Percentiles rank a stretch among this genome's conserved stretches.
Conservation (phyloP, 2,888 invertebrate genomes). For the Gandaritis pyraliata region DNA sequence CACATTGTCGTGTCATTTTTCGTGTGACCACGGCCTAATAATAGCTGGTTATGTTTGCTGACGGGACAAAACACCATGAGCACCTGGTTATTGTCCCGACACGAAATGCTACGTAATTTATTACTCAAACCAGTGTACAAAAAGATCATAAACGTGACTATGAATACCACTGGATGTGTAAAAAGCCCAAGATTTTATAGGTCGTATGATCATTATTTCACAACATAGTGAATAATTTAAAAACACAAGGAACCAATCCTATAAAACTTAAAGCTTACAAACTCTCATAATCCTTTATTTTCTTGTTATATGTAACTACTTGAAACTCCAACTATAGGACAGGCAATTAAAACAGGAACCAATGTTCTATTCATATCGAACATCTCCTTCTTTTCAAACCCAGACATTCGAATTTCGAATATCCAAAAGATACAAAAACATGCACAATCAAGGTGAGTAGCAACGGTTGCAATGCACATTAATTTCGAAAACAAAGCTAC, state of each 20-base stretch:
- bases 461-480: constrained; percentile 26
- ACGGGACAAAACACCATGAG: constrained; percentile 66
- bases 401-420: constrained; percentile 11
- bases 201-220: not conserved
- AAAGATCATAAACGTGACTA: constrained; percentile 51
- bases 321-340: too few relatives aligned
- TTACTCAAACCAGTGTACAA: constrained; percentile 55
- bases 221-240: too few relatives aligned
- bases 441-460: constrained; percentile 24
- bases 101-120: constrained; percentile 60
- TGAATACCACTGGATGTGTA: constrained; percentile 36
- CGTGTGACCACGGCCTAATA: constrained; percentile 54
- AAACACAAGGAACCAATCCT: too few relatives aligned
- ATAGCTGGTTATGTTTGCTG: constrained; percentile 68
- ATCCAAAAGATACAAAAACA: constrained; percentile 28
- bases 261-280: too few relatives aligned
- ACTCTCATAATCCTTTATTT: too few relatives aligned
- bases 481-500: constrained; percentile 34
- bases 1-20: constrained; percentile 15
- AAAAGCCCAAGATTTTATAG: constrained; percentile 12
- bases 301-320: too few relatives aligned
- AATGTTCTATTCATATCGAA: constrained; percentile 16
- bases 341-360: constrained; percentile 14
- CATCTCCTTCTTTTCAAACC: constrained; percentile 22
- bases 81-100: constrained; percentile 68